Base-by-base conservation (phyloP, 2,888 invertebrate species). In the Drosophila barbarae region DNA sequence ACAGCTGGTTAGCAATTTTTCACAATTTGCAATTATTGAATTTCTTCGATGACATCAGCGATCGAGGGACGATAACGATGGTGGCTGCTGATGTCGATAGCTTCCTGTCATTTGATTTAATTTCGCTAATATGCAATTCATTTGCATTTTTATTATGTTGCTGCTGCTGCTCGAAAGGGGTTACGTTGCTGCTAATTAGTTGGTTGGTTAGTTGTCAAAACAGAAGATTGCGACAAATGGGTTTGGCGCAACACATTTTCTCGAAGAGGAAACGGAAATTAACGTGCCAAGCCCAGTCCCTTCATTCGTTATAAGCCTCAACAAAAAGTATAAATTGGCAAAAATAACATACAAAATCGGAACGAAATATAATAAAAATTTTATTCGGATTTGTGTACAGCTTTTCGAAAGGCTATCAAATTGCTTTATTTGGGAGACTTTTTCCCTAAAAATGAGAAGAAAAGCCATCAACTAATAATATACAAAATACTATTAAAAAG, bases 21-120 rank as follows among this genome's bases (percentile, higher is more conserved):
- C 77, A 79, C 74, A 67, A 74, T 77, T 74, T 77, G 74, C 71
- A 80, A 80, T 72, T 73, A 82, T 82, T 78, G 79, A 74, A 79
- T 78, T 79, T 83, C 83, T 78, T 77, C 67, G 70, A 78, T 76
- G 72, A 74, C 80, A 82, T 78, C 80, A 77, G 66, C 65, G 49
- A 65, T 42, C 39, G 55, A 21, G 50, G 32, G 36, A 26, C 47
- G 60, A 60, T 56, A 56, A 55, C 56, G 42, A 55, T 34, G 28
- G 66, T 32, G 42, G 21, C 12, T 36, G 35, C 23, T 28, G 55
- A 47, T 54, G 67, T 65, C 32, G 65, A 23, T 54, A 42, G 82
- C 79, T 78, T 77, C 77, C 77, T 77, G 77, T 64, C 60, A 71
- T 69, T 71, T 70, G 70, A 70, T 58, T 78, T 67, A 56, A 61